phyloP scores from a whole-genome alignment of 2,797 vertebrate genomes.

The Tapirus indicus region DNA sequence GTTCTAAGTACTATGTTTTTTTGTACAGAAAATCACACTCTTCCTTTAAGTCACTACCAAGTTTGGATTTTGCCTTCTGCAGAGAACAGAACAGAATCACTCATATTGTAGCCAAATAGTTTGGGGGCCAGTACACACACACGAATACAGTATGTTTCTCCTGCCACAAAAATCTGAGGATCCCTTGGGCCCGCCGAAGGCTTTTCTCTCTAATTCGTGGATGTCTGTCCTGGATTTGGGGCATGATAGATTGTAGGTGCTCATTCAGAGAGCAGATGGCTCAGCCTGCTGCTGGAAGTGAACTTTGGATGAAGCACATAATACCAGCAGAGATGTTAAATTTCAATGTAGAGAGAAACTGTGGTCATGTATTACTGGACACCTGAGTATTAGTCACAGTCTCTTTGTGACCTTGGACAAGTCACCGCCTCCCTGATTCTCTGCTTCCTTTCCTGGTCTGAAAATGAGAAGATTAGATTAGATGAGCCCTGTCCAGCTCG shows the following conservation, averaged over 20 bases:
- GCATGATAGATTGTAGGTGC: conserved; percentile 36
- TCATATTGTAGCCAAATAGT: not conserved
- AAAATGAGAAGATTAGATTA: not conserved
- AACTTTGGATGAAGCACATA: not conserved
- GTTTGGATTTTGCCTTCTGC: not conserved
- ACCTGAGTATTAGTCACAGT: not conserved
- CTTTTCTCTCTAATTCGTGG: conserved; percentile 64
- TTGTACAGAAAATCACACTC: not conserved
- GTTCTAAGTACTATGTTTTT: not conserved
- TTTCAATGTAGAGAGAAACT: not conserved
- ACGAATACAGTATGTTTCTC: not conserved
- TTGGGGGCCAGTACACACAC: not conserved
- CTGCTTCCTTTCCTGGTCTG: not conserved
- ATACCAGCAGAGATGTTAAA: not conserved
- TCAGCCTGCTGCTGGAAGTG: conserved; percentile 22
- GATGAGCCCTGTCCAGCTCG: not conserved
- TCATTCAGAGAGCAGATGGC: conserved; percentile 50
- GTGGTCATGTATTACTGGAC: no score
- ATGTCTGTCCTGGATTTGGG: conserved; percentile 67
- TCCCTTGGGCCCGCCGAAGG: conserved; percentile 59
- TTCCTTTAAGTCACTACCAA: not conserved
- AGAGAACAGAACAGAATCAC: not conserved
- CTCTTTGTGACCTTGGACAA: not conserved
- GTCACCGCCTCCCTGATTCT: not conserved
- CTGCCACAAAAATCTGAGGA: conserved; percentile 31